Evolutionary conservation across 64 coral and sea anemone genomes (phyloP), one percentile per base, ranked within the genome.

Genomic region (Porites australiensis): DNA sequence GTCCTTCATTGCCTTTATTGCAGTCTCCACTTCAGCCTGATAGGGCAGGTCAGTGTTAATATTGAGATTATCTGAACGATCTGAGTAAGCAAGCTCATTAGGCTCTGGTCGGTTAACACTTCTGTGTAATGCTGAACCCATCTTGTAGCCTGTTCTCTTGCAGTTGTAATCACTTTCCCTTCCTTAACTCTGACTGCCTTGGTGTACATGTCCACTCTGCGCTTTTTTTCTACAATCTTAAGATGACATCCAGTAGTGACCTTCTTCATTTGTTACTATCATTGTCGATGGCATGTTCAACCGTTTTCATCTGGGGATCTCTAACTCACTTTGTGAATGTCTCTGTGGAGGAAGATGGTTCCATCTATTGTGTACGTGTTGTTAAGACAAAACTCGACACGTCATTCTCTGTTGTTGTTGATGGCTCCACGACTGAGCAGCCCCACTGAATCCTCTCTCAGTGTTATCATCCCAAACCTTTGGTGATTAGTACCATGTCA

Each of bases 281-380:
- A 43, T 88, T 13, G 79, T 37, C 16, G 88, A n/a, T 87, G 91
- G 59, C 78, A 37, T 37, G 27, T 93, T 64, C 20, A 3, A 21
- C 65, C 62, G 10, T 23, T 67, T 15, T 44, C 49, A 79, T 88
- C 70, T 53, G 83, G 63, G 50, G 83, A 88, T 6, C 20, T 61
- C 70, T 82, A 86, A 15, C 81, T 86, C 20, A 77, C 11, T 63
- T 77, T 67, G 9, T 92, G 27, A 19, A 78, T 88, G 16, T 71
- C 21, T 43, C 12, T 61, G 52, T 79, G 83, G 18, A 58, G 72
- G 58, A 93, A 93, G 74, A 88, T 27, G 23, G 82, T 88, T 54
- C 91, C 83, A 64, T 48, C 72, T 8, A 88, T 58, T 12, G 78
- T 62, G 16, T 88, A 60, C 19, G 82, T 37, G 62, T 63, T 62